Evolutionary conservation across 92 coral and sea anemone genomes (phyloP), one percentile per base, ranked within the genome.

Genomic region (Epizoanthus scotinus): DNA sequence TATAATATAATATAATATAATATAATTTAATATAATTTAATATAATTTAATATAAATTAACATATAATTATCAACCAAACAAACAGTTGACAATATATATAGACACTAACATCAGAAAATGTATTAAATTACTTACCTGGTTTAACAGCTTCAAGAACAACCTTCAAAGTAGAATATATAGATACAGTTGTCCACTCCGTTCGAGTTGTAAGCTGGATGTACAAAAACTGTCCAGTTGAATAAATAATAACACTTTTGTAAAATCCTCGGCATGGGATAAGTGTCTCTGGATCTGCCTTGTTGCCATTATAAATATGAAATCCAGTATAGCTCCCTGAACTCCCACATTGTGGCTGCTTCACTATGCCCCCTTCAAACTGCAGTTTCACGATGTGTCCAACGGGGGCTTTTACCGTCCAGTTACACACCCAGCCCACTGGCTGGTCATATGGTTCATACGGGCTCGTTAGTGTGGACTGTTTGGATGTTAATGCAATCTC

Each of bases 341-440:
- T 49, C 18, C 53, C 24, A 70, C 75, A 70, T 3, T 24, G 0
- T 9, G 75, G 75, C 40, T 57, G 59, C 1, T 17, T 18, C 24
- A 12, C 24, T 18, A 42, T 44, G 17, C 7, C 3, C 14, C 26
- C 18, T 13, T 70, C 38, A 70, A 70, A 49, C 4, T 40, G 27
- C 40, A 70, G 22, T 40, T 70, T 70, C 60, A 70, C 19, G 44
- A 70, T 49, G 56, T 70, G 28, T 47, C 75, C 75, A 6, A 17
- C 18, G 0, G 75, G 75, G 14, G 75, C 75, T 20, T 70, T 56
- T 7, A 70, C 56, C 0, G 14, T n/a, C 75, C 75, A 70, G 59
- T 70, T 49, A 57, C 75, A 70, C n/a, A 22, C 57, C 75, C 59
- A 70, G 18, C 59, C 59, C 49, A 70, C 60, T 44, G 75, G 75